These are phyloP conservation scores for Zaprionus davidi DNA, from an alignment of 1,140 invertebrate species.

Conservation along the genomic window DNA sequence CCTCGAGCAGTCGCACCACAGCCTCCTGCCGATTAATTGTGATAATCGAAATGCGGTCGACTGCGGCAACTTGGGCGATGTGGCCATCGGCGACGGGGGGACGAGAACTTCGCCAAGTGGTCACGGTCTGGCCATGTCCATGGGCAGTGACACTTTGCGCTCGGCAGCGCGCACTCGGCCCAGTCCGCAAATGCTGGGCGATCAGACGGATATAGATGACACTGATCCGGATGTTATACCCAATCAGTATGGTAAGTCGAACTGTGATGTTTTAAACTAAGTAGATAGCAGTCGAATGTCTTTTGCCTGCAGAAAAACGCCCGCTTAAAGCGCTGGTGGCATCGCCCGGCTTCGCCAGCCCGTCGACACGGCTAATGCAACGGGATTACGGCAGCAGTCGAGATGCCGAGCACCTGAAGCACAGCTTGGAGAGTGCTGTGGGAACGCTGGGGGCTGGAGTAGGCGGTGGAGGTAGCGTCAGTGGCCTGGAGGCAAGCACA, in stretches of 20 bases:
- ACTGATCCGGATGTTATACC: conserved; percentile 93
- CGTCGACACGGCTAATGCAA: conserved; percentile 77
- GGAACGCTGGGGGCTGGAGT: conserved; percentile 7
- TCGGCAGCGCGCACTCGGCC: conserved; percentile 67
- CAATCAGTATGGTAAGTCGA: conserved; percentile 91
- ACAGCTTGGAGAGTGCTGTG: conserved; percentile 35
- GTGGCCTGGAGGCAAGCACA: conserved; percentile 47
- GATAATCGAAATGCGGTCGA: conserved; percentile 70
- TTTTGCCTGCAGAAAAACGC: conserved; percentile 72
- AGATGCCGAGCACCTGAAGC: conserved; percentile 63
- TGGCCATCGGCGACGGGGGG: conserved; percentile 48
- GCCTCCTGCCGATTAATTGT: conserved; percentile 77
- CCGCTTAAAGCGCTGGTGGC: conserved; percentile 75
- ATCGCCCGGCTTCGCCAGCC: conserved; percentile 78
- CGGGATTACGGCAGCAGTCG: conserved; percentile 68
- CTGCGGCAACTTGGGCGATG: conserved; percentile 49
- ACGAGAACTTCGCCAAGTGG: conserved; percentile 55
- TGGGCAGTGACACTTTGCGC: conserved; percentile 67
- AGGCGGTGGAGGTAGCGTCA: conserved; percentile 26
- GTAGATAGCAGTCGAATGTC: not conserved
- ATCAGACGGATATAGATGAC: conserved; percentile 86
- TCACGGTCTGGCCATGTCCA: conserved; percentile 33
- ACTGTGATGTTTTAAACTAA: no score
- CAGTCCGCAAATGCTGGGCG: conserved; percentile 81
- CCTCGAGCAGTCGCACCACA: conserved; percentile 74